These are phyloP conservation scores for Rhingia rostrata DNA, from an alignment of 2,888 invertebrate genomes.

Conservation along the genomic window DNA sequence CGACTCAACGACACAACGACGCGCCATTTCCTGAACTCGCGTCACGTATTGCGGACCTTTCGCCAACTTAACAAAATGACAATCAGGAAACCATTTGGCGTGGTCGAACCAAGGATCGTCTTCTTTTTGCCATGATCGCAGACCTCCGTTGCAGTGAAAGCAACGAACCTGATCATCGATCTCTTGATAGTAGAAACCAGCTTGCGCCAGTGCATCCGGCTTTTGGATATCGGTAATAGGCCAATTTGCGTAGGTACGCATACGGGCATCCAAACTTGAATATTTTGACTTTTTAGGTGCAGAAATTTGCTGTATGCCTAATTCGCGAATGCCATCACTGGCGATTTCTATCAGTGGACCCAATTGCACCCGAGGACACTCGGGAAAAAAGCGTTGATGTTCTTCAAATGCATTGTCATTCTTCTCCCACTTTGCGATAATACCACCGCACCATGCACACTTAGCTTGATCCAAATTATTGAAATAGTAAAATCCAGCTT, in stretches of 20 bases:
- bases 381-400: constrained; percentile 91
- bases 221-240: constrained; percentile 89
- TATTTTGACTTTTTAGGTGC: constrained; percentile 87
- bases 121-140: constrained; percentile 94
- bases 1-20: constrained; percentile 62
- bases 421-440: constrained; percentile 90
- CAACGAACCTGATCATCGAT: constrained; percentile 90
- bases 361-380: constrained; percentile 86
- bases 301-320: constrained; percentile 84
- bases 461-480: constrained; percentile 88
- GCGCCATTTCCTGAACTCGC: constrained; percentile 78
- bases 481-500: constrained; percentile 93
- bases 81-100: constrained; percentile 95
- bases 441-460: constrained; percentile 92
- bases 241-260: constrained; percentile 90
- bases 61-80: constrained; percentile 91
- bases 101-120: constrained; percentile 98
- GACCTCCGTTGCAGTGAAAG: constrained; percentile 96
- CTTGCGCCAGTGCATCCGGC: constrained; percentile 90
- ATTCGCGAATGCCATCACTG: constrained; percentile 84
- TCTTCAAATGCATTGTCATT: constrained; percentile 92
- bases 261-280: constrained; percentile 87
- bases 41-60: constrained; percentile 92
- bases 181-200: constrained; percentile 94
- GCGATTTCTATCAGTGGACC: constrained; percentile 83